Evolutionary conservation across 2,113 vertebrate species (phyloP).

Genomic region (Salvelinus namaycush): DNA sequence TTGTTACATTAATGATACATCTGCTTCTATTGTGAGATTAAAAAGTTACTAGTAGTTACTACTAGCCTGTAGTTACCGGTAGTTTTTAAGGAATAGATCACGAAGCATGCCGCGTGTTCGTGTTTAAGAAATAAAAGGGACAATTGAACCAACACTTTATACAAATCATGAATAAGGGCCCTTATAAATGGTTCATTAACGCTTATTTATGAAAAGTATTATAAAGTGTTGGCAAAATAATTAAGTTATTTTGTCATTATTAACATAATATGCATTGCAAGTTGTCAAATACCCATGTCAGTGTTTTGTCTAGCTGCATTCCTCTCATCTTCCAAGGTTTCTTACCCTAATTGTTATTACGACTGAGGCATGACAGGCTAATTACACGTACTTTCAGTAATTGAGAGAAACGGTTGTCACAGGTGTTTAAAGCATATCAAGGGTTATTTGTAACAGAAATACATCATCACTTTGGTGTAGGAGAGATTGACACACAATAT

Average conservation of each 20-base stretch:
- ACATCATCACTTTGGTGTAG: too few relatives aligned
- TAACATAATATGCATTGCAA: not conserved
- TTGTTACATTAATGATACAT: not conserved
- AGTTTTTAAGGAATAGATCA: too few relatives aligned
- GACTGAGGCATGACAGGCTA: slow-evolving; percentile 26
- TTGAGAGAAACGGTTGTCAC: slow-evolving; percentile 28
- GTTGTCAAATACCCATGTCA: slow-evolving; percentile 1
- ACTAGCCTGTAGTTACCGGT: not conserved
- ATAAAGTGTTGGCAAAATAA: not conserved
- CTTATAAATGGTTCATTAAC: not conserved
- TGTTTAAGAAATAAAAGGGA: too few relatives aligned
- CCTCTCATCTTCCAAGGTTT: slow-evolving; percentile 28
- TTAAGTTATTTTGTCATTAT: slow-evolving; percentile 13
- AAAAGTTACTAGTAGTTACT: not conserved
- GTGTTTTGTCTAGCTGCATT: not conserved
- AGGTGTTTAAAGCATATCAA: too few relatives aligned
- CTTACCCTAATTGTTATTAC: not conserved
- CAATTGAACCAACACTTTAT: too few relatives aligned
- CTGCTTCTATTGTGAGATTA: not conserved
- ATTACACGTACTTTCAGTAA: slow-evolving; percentile 34
- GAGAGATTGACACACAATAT: too few relatives aligned
- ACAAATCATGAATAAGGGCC: too few relatives aligned
- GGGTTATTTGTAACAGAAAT: too few relatives aligned
- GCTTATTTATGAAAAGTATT: not conserved
- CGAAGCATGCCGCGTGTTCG: too few relatives aligned